phyloP scores from a whole-genome alignment of 2,888 invertebrate species.

The Bugula neritina region DNA sequence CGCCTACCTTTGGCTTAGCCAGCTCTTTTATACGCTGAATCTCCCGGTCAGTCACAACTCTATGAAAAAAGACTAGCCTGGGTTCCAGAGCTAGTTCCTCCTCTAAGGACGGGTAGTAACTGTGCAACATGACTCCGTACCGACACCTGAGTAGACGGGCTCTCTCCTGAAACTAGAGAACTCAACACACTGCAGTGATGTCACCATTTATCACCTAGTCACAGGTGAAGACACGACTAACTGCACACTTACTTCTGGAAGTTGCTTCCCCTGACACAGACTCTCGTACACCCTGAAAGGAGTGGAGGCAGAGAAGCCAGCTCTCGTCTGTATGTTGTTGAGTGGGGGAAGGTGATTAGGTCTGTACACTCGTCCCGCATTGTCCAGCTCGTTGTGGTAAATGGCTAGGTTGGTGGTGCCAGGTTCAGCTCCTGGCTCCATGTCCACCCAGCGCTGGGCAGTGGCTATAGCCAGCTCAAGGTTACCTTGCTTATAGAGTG shows the following conservation, averaged over 20 bases:
- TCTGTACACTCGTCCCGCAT: neutral
- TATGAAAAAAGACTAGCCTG: constrained; percentile 19
- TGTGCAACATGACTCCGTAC: neutral
- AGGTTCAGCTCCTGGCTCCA: constrained; percentile 9
- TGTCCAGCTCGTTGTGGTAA: neutral
- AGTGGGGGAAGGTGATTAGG: constrained; percentile 2
- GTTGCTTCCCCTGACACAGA: constrained; percentile 21
- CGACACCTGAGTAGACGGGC: neutral
- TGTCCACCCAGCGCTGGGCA: neutral
- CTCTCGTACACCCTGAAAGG: neutral
- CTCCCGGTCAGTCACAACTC: constrained; percentile 12
- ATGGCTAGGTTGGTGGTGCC: neutral
- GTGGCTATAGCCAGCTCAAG: constrained; percentile 4
- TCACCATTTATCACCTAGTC: too few species aligned
- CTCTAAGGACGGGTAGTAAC: constrained; percentile 13
- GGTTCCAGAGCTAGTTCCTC: constrained; percentile 21
- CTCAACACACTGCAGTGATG: neutral
- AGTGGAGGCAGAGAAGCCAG: constrained; percentile 6
- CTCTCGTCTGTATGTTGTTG: neutral
- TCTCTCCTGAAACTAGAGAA: neutral
- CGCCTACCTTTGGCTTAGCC: constrained; percentile 15
- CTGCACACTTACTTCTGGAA: neutral
- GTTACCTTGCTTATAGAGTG: constrained; percentile 27
- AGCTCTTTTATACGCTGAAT: neutral
- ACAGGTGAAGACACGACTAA: too few species aligned